Percentiles rank a stretch among this genome's conserved stretches.
phyloP scores from a whole-genome alignment of 2,113 vertebrate species.

The Galbula dea region DNA sequence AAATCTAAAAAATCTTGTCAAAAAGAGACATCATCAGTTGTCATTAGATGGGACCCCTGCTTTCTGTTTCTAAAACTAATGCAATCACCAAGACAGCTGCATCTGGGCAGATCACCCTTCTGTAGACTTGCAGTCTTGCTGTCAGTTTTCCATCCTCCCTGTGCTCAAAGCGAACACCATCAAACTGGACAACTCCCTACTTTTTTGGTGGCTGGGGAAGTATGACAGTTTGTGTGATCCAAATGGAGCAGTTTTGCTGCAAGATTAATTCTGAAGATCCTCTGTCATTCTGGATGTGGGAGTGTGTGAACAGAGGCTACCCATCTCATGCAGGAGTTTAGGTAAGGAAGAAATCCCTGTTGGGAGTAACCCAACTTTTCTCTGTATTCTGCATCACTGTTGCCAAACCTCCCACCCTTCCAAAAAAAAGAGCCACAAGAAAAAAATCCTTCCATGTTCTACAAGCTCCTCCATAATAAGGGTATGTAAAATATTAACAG shows the following conservation, averaged over 20 bases:
- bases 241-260: background rate
- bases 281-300: background rate
- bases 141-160: constrained; percentile 1
- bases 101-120: constrained; percentile 34
- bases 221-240: background rate
- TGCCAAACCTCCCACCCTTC: background rate
- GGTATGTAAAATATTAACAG: background rate
- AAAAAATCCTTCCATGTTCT: background rate
- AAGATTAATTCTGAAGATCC: constrained; percentile 24
- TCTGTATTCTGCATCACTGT: background rate
- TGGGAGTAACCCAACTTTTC: background rate
- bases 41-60: background rate
- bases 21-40: constrained; percentile 8
- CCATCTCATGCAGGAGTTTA: background rate
- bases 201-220: background rate
- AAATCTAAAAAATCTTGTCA: constrained; percentile 33
- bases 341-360: background rate
- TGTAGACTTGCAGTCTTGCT: background rate
- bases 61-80: constrained; percentile 2
- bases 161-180: background rate
- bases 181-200: background rate
- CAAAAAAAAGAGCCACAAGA: rapidly evolving
- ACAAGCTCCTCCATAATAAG: background rate
- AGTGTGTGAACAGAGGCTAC: background rate
- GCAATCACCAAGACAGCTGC: constrained; percentile 23